Evolutionary conservation across 1,140 invertebrate genomes (phyloP).

Genomic region (Hyles euphorbiae): DNA sequence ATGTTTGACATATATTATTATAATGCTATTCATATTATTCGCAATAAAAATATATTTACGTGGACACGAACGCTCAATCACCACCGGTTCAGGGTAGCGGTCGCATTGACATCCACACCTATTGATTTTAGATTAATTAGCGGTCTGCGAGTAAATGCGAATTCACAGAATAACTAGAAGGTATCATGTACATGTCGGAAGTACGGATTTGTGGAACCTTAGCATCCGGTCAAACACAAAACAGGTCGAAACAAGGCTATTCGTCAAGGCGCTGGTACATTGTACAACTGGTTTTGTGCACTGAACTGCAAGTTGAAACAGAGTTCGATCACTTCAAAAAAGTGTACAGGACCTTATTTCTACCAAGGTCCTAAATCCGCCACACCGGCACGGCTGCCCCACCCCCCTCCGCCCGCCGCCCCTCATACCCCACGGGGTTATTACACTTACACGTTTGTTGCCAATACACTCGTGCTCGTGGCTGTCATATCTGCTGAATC

Average conservation of each 20-base stretch:
- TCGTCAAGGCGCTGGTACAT: conserved; percentile 8
- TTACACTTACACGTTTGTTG: conserved; percentile 7
- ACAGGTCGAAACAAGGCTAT: conserved; percentile 10
- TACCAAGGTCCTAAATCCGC: conserved; percentile 7
- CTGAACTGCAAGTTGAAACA: conserved; percentile 7
- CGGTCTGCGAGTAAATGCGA: no score
- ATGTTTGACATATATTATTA: no score
- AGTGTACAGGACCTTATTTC: conserved; percentile 9
- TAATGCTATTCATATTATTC: no score
- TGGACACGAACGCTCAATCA: no score
- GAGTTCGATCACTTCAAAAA: conserved; percentile 8
- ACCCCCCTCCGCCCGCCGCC: background rate
- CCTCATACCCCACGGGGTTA: background rate
- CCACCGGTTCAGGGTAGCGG: no score
- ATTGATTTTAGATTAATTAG: no score
- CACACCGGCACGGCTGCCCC: no score
- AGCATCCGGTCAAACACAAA: conserved; percentile 8
- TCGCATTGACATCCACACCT: no score
- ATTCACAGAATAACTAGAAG: no score
- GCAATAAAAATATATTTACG: no score
- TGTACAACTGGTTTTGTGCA: conserved; percentile 11
- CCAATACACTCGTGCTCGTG: background rate
- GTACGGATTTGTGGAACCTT: background rate
- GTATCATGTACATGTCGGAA: no score
- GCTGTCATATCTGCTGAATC: background rate